phyloP scores from a whole-genome alignment of 2,888 invertebrate species.

The Epinotia nisella region DNA sequence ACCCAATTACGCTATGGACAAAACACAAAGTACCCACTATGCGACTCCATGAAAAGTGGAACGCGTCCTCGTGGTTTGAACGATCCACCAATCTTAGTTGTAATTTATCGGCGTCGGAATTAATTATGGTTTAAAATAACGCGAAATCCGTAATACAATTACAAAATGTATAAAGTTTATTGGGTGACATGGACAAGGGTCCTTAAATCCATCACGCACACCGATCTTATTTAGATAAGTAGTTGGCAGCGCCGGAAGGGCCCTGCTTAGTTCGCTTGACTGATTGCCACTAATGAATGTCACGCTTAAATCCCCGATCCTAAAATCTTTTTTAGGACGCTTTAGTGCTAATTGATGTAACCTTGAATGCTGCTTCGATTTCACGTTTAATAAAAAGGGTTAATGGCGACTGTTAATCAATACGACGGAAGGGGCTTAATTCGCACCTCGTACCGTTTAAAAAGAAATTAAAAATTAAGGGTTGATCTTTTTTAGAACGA shows the following conservation, averaged over 20 bases:
- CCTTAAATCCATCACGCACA: conserved; percentile 80
- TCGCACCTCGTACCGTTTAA: conserved; percentile 34
- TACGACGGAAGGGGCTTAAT: conserved; percentile 36
- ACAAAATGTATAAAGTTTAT: conserved; percentile 43
- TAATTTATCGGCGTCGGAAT: conserved; percentile 2
- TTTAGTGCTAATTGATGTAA: conserved; percentile 44
- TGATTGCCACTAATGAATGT: conserved; percentile 81
- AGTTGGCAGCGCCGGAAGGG: conserved; percentile 73
- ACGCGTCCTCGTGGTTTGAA: neutral
- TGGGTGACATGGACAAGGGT: conserved; percentile 64
- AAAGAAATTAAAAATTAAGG: conserved; percentile 42
- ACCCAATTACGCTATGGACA: neutral
- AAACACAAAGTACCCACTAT: too few relatives aligned
- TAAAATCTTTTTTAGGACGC: conserved; percentile 46
- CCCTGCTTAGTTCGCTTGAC: conserved; percentile 78
- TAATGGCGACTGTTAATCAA: conserved; percentile 42
- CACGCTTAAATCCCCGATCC: conserved; percentile 68
- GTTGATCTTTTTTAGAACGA: conserved; percentile 47
- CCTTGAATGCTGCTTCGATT: conserved; percentile 42
- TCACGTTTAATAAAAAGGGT: conserved; percentile 35
- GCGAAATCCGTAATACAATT: conserved; percentile 32
- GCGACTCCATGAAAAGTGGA: neutral
- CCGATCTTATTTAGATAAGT: conserved; percentile 83
- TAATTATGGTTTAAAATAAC: conserved; percentile 26
- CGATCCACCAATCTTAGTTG: neutral